Conservation (phyloP, 2,888 invertebrate genomes). For the Archips xylosteana region DNA sequence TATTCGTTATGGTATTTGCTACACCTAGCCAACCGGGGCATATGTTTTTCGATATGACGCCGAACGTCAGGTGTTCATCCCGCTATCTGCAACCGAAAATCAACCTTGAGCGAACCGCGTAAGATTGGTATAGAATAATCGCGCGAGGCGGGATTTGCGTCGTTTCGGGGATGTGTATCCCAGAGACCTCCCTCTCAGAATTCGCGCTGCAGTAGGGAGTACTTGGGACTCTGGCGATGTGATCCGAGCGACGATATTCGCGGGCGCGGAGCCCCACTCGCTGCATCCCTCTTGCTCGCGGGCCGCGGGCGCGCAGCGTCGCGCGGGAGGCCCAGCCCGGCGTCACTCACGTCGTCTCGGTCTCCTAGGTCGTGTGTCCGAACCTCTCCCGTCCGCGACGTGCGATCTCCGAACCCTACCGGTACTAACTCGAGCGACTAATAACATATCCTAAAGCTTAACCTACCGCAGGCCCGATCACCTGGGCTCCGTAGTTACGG, state of each 20-base stretch:
- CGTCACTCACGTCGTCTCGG: conserved; percentile 83
- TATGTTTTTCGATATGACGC: conserved; percentile 83
- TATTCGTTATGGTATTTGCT: conserved; percentile 85
- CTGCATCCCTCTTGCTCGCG: conserved; percentile 82
- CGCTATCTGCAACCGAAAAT: conserved; percentile 58
- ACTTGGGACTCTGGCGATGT: conserved; percentile 79
- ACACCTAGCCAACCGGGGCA: conserved; percentile 84
- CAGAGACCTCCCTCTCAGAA: conserved; percentile 80
- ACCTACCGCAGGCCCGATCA: conserved; percentile 43
- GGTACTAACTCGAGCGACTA: conserved; percentile 71
- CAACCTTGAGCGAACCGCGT: conserved; percentile 58
- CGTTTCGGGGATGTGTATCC: conserved; percentile 56
- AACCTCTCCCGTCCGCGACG: conserved; percentile 81
- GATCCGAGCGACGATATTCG: conserved; percentile 81
- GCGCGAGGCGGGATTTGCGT: conserved; percentile 54
- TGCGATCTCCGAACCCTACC: conserved; percentile 79
- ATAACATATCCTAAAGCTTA: conserved; percentile 59
- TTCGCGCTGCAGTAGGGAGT: conserved; percentile 72
- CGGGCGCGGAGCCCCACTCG: conserved; percentile 66
- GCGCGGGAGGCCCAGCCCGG: conserved; percentile 76
- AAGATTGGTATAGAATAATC: conserved; percentile 59
- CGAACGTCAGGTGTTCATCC: conserved; percentile 85
- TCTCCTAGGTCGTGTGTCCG: conserved; percentile 81
- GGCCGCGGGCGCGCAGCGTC: conserved; percentile 69
- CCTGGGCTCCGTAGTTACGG: conserved; percentile 41